phyloP scores from a whole-genome alignment of 2,888 invertebrate genomes.

The Panzeria rudis region DNA sequence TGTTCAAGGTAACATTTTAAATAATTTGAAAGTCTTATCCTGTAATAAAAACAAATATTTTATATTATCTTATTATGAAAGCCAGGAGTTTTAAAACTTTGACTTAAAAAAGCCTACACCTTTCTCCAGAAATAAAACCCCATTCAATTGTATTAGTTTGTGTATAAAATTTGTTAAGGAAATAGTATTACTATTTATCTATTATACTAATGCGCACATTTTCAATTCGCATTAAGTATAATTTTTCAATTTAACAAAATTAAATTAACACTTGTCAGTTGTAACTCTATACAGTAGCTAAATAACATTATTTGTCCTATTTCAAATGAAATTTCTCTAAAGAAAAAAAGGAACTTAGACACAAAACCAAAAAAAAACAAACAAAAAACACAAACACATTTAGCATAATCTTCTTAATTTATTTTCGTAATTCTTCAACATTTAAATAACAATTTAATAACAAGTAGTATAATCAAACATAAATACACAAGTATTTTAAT shows the following conservation, averaged over 20 bases:
- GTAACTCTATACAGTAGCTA: neutral
- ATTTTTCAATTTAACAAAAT: neutral
- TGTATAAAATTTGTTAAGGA: too few species aligned
- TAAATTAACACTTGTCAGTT: conserved; percentile 13
- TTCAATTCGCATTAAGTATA: neutral
- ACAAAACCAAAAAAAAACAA: neutral
- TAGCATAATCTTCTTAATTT: conserved; percentile 37
- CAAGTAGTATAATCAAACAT: conserved; percentile 36
- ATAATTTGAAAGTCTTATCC: conserved; percentile 19
- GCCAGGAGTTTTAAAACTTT: too few species aligned
- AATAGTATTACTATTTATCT: neutral
- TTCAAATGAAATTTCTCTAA: neutral
- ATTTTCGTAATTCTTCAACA: conserved; percentile 41
- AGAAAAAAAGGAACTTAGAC: neutral
- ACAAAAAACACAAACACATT: neutral
- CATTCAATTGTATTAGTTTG: too few species aligned
- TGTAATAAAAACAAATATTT: too few species aligned
- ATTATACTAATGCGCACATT: neutral
- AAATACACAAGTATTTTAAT: conserved; percentile 59
- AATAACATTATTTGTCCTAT: neutral
- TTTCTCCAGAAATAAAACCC: too few species aligned
- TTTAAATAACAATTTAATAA: conserved; percentile 57
- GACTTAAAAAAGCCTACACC: too few species aligned
- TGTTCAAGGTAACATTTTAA: too few species aligned
- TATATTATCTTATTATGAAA: too few species aligned